Percentiles rank a stretch among this genome's conserved stretches.
These are phyloP conservation scores for Ceramica pisi DNA, from an alignment of 2,888 invertebrate species.

Conservation along the genomic window DNA sequence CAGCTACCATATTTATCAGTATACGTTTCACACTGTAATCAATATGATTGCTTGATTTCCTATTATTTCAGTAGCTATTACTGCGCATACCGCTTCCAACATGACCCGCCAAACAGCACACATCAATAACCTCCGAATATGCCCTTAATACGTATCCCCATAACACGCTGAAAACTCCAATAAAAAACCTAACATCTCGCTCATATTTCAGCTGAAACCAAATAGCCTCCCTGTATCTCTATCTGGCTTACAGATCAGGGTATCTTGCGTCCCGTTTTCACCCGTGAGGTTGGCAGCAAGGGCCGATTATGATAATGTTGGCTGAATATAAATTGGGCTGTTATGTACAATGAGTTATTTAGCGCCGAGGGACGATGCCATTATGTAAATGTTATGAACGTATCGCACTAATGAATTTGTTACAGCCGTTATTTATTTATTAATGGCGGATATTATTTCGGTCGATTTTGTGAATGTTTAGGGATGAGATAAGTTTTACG, in stretches of 20 bases:
- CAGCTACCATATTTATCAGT: background rate
- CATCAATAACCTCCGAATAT: slow-evolving; percentile 59
- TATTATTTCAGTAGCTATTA: background rate
- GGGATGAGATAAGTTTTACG: background rate
- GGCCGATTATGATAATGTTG: slow-evolving; percentile 85
- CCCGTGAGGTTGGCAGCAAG: slow-evolving; percentile 64
- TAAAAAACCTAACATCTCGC: slow-evolving; percentile 80
- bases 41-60: too few relatives aligned
- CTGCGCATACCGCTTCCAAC: background rate
- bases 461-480: background rate
- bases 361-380: slow-evolving; percentile 79
- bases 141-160: slow-evolving; percentile 69
- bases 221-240: slow-evolving; percentile 67
- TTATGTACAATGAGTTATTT: slow-evolving; percentile 89
- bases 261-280: slow-evolving; percentile 65
- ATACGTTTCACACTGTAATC: too few relatives aligned
- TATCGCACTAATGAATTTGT: slow-evolving; percentile 72
- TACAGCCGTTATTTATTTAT: slow-evolving; percentile 57
- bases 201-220: slow-evolving; percentile 73
- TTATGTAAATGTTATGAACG: slow-evolving; percentile 84
- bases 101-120: slow-evolving; percentile 5
- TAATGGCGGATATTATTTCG: slow-evolving; percentile 40
- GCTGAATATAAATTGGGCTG: slow-evolving; percentile 87
- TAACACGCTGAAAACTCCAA: slow-evolving; percentile 80
- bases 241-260: slow-evolving; percentile 49